A percentile compares a stretch with the other conserved stretches of the same genome.
Conservation (phyloP, 2,888 invertebrate genomes). For the Myopa testacea region DNA sequence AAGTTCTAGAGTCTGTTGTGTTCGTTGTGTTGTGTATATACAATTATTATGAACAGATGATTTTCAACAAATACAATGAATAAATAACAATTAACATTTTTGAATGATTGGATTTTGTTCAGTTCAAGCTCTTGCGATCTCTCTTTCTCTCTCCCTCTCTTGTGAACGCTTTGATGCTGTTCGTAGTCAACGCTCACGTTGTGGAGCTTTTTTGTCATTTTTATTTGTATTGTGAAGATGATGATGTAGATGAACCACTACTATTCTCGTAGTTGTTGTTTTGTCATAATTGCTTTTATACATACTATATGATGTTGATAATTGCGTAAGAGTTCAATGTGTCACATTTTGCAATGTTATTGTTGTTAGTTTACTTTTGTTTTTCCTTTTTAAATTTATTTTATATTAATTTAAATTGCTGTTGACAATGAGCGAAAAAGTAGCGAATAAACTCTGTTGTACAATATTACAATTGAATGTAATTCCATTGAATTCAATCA, state of each 20-base stretch:
- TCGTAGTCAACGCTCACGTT: background rate
- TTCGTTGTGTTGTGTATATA: no score
- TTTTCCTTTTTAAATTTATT: constrained; percentile 19
- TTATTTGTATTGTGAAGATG: background rate
- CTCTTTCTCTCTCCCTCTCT: no score
- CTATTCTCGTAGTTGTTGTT: background rate
- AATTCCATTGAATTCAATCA: constrained; percentile 26
- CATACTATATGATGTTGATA: constrained; percentile 27
- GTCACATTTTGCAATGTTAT: constrained; percentile 43
- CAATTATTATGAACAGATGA: no score
- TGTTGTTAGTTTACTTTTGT: background rate
- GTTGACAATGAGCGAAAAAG: constrained; percentile 41
- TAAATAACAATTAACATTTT: no score
- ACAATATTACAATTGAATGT: constrained; percentile 12
- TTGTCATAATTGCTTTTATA: constrained; percentile 3
- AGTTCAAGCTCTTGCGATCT: no score
- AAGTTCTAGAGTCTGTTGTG: no score
- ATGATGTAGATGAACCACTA: constrained; percentile 18
- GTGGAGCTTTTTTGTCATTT: background rate
- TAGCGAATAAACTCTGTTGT: background rate
- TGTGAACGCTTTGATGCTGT: no score
- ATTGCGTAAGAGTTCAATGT: constrained; percentile 48
- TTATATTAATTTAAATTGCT: constrained; percentile 42
- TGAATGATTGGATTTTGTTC: no score
- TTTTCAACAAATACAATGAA: no score